Evolutionary conservation across 2,113 vertebrate genomes (phyloP).

Genomic region (Dipodomys stephensi): DNA sequence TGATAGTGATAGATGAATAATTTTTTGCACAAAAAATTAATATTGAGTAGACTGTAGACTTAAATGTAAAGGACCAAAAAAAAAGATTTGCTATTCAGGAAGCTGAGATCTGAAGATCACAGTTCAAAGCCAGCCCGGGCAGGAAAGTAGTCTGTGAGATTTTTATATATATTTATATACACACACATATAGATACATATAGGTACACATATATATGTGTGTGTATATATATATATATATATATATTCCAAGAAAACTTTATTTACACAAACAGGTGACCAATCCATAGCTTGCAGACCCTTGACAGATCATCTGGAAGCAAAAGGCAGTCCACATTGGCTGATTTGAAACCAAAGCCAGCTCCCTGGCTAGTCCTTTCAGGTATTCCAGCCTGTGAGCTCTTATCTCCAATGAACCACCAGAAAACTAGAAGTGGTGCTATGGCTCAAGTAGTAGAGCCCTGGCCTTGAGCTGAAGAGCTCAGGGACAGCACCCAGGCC

Average conservation of each 20-base stretch:
- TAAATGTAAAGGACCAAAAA: not conserved
- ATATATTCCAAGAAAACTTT: conserved; percentile 41
- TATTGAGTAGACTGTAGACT: not conserved
- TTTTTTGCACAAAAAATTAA: not conserved
- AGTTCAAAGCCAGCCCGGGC: too few relatives aligned
- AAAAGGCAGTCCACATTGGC: not conserved
- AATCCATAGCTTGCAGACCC: not conserved
- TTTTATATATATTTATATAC: too few relatives aligned
- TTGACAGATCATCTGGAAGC: not conserved
- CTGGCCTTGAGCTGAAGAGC: too few relatives aligned
- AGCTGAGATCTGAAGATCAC: too few relatives aligned
- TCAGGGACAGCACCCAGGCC: too few relatives aligned
- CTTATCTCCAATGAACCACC: too few relatives aligned
- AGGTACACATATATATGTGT: too few relatives aligned
- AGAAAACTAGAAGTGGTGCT: too few relatives aligned
- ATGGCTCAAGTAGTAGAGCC: too few relatives aligned
- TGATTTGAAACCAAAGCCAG: not conserved
- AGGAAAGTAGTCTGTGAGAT: too few relatives aligned
- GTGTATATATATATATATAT: too few relatives aligned
- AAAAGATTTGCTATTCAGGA: not conserved
- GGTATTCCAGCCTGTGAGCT: not conserved
- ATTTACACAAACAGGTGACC: conserved; percentile 6
- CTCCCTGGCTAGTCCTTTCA: not conserved
- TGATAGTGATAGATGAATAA: not conserved
- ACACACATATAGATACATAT: too few relatives aligned